Base-by-base conservation (phyloP, 2,113 vertebrate species). In the Alosa alosa region DNA sequence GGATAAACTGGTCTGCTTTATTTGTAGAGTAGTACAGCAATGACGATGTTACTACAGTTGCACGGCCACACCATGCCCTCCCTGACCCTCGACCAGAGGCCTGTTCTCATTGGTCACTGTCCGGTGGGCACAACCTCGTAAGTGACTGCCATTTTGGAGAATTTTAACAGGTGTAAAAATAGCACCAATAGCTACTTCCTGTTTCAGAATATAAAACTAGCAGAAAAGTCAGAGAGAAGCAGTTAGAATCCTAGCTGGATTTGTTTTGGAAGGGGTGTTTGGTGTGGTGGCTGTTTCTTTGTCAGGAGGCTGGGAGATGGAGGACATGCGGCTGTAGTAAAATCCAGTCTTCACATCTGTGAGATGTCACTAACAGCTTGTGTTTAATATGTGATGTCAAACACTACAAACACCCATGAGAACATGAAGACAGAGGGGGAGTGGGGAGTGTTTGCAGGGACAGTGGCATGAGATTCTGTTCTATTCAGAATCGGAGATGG, bases 21-120 rank as follows among this genome's bases (percentile, higher is more conserved):
- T 88, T 88, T 91, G 92, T 86, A 87, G 88, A 90, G 91, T 90
- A 91, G 88, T 92, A 94, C 92, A 94, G 92, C 82, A 89, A 87
- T 90, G 83, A 90, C 90, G 87, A 89, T 90, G 86, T 92, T 90
- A 93, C 92, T 92, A 91, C 90, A 86, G 87, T 89, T 92, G 92
- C 90, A 91, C 83, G 86, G 86, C 92, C 85, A 22, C 18, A 60
- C 18, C 10, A 44, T 49, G 9, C 20, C 4, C 55, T 6, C 55
- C 55, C 18, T 22, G 20, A 6, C 55, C 20, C 5, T 20, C 18
- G 20, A 60, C 55, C 18, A 22, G 55, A 60, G 18, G 84, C 91
- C 90, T 92, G 90, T 88, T 64, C 89, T 86, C 88, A 88, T 86
- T 86, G 83, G 46, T 84, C 88, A 93, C 88, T 93, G 92, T 94